phyloP scores from a whole-genome alignment of 2,113 vertebrate genomes.

The Charina bottae region DNA sequence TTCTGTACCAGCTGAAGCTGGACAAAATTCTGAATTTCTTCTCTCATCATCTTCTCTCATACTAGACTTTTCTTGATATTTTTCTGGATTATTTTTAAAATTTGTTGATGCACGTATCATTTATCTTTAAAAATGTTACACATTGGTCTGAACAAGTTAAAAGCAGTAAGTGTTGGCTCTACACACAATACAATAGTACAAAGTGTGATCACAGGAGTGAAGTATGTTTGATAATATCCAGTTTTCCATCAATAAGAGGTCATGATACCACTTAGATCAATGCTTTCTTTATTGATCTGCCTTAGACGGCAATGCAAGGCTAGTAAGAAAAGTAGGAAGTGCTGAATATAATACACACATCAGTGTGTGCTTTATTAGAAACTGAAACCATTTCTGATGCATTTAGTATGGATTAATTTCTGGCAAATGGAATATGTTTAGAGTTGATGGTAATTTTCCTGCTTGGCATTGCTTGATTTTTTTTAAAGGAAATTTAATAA shows the following conservation, averaged over 20 bases:
- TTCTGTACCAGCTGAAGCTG: neutral
- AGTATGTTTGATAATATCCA: neutral
- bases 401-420: slow-evolving; percentile 44
- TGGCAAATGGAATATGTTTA: slow-evolving; percentile 14
- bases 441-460: neutral
- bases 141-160: neutral
- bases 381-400: neutral
- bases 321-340: slow-evolving; percentile 38
- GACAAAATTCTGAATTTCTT: neutral
- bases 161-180: neutral
- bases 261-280: slow-evolving; percentile 41
- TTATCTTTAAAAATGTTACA: rapidly evolving
- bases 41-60: neutral
- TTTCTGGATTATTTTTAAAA: neutral
- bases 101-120: neutral
- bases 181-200: neutral
- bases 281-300: slow-evolving; percentile 38
- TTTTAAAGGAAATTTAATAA: slow-evolving; percentile 31
- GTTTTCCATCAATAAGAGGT: neutral
- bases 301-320: slow-evolving; percentile 21
- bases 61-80: neutral
- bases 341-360: slow-evolving; percentile 8
- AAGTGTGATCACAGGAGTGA: slow-evolving; percentile 11
- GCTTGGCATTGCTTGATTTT: neutral
- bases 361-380: slow-evolving; percentile 51